Base-by-base conservation (phyloP, 2,113 vertebrate genomes). In the Climacteris rufus region DNA sequence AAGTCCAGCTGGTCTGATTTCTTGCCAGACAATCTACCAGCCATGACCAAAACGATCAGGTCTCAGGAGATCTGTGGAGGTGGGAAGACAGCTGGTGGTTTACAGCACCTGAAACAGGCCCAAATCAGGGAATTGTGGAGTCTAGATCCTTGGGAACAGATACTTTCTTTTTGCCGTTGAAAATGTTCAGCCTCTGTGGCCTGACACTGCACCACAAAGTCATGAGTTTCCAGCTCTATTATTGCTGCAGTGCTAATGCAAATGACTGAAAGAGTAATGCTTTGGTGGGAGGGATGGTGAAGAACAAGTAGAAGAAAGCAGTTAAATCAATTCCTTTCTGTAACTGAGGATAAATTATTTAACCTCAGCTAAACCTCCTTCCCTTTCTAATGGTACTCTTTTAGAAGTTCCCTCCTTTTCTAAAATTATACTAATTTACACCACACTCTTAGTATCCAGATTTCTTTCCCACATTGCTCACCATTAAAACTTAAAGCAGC, bases 1-100 rank as follows among this genome's bases (percentile, higher is more conserved):
- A 96, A 95, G 97, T 87, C 89, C 96, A 96, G 93, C 94, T 96
- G 88, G 79, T 94, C 79, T 94, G 84, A 94, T 79, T 93, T 93
- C 80, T 78, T 89, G 93, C 94, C 95, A 92, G 86, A 93, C n/a
- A 77, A 96, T 76, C 89, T 92, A 96, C 80, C 69, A 96, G 83
- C 71, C 90, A 56, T 81, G 76, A 96, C 72, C 85, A 87, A 94
- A 96, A 90, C 7, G 40, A 85, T 92, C 87, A 84, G 39, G 57
- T 88, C 87, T 87, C 65, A 0, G 37, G 87, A 91, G 86, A 78
- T 50, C 28, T 45, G 68, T 70, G 79, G 93, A 97, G 75, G 83
- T 96, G 91, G 83, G 79, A 96, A 89, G 76, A 78, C 82, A 97
- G 92, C 95, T 96, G 93, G 95, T 80, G 52, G 93, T 91, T 95